These are phyloP conservation scores for Ditylenchus dipsaci DNA, from an alignment of 1,140 invertebrate genomes.

Conservation along the genomic window DNA sequence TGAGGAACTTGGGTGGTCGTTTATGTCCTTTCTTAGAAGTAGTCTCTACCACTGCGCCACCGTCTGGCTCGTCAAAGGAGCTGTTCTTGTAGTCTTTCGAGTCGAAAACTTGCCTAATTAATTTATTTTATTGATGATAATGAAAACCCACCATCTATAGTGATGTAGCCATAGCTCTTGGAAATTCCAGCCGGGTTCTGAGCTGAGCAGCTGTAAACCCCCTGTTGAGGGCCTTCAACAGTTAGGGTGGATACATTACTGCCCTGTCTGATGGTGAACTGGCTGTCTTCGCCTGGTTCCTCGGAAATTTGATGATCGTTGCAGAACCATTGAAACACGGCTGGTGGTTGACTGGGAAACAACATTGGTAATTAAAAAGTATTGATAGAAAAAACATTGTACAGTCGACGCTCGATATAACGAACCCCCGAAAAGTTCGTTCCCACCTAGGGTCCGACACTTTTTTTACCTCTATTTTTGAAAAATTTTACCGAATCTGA, in stretches of 20 bases:
- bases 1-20: constrained; percentile 20
- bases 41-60: background rate
- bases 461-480: too few species aligned
- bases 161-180: constrained; percentile 55
- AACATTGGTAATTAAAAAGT: too few species aligned
- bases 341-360: constrained; percentile 20
- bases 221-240: constrained; percentile 14
- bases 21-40: background rate
- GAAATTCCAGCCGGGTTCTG: constrained; percentile 45
- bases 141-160: constrained; percentile 38
- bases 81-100: constrained; percentile 17
- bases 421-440: too few species aligned
- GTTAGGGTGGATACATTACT: constrained; percentile 13
- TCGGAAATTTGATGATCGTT: constrained; percentile 44
- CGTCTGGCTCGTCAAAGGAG: background rate
- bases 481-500: too few species aligned
- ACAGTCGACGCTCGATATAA: too few species aligned
- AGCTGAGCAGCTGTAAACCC: background rate
- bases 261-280: constrained; percentile 6
- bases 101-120: constrained; percentile 24
- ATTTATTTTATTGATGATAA: background rate
- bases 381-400: too few species aligned
- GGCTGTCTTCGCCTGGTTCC: background rate
- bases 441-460: too few species aligned
- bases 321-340: constrained; percentile 51